phyloP scores from a whole-genome alignment of 2,888 invertebrate species.

The Hemithea aestivaria region DNA sequence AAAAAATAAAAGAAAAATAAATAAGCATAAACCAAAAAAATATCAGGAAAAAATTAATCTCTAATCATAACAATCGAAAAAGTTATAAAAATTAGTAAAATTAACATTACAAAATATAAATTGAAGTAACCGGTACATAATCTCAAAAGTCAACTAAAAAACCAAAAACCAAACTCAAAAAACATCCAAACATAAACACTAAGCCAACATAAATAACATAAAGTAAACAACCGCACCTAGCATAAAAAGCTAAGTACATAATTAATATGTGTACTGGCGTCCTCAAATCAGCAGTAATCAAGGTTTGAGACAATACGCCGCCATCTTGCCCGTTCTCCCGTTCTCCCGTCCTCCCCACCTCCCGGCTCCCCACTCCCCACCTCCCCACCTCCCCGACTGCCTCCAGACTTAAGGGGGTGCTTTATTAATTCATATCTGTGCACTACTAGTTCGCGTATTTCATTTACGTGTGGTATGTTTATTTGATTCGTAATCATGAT shows the following conservation, averaged over 20 bases:
- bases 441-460: conserved; percentile 45
- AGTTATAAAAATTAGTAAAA: too few relatives aligned
- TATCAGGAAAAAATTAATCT: too few relatives aligned
- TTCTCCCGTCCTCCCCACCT: conserved; percentile 28
- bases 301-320: conserved; percentile 72
- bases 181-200: neutral
- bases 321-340: conserved; percentile 50
- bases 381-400: conserved; percentile 27
- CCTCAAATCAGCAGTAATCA: conserved; percentile 72
- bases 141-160: too few relatives aligned
- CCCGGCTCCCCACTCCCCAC: conserved; percentile 21
- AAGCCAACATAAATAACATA: conserved; percentile 31
- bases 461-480: conserved; percentile 32
- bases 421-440: conserved; percentile 54
- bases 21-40: too few relatives aligned
- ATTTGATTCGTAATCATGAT: too few relatives aligned
- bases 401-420: conserved; percentile 49
- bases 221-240: conserved; percentile 38
- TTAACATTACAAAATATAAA: too few relatives aligned
- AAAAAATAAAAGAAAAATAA: too few relatives aligned
- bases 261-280: conserved; percentile 72
- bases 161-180: conserved; percentile 5
- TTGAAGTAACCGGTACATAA: too few relatives aligned
- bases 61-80: too few relatives aligned
- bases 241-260: conserved; percentile 59